A percentile compares a stretch with the other conserved stretches of the same genome.
phyloP scores from a whole-genome alignment of 2,797 vertebrate genomes.

The Chaetodon trifasciatus region DNA sequence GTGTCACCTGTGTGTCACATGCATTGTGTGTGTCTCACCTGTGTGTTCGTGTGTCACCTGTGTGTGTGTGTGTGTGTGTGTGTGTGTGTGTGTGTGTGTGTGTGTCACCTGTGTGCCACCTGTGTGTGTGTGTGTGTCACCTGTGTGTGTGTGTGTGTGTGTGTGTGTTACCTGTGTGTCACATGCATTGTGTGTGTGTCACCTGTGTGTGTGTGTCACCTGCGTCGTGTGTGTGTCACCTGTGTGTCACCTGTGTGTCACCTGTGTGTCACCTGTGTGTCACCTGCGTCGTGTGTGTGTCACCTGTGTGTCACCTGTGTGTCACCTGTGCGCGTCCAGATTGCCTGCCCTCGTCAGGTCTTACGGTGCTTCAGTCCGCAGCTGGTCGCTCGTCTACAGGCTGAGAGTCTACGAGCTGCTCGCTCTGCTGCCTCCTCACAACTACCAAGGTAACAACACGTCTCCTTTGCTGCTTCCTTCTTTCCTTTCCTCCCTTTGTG shows the following conservation, averaged over 20 bases:
- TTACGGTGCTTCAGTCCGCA: slow-evolving; percentile 88
- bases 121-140: slow-evolving; percentile 6
- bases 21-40: too few relatives aligned
- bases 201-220: slow-evolving; percentile 12
- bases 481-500: neutral
- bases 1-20: too few relatives aligned
- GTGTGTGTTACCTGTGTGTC: slow-evolving; percentile 4
- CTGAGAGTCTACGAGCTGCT: slow-evolving; percentile 93
- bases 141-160: too few relatives aligned
- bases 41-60: neutral
- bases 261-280: too few relatives aligned
- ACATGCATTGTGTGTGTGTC: too few relatives aligned
- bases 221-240: too few relatives aligned
- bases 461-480: neutral
- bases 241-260: too few relatives aligned
- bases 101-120: too few relatives aligned
- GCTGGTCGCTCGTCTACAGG: slow-evolving; percentile 86
- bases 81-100: too few relatives aligned
- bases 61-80: slow-evolving; percentile 44
- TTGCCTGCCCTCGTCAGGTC: slow-evolving; percentile 87
- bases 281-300: neutral
- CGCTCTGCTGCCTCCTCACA: slow-evolving; percentile 89
- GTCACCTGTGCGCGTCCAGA: slow-evolving; percentile 74
- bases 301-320: slow-evolving; percentile 26
- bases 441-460: slow-evolving; percentile 88